These are phyloP conservation scores for Drosophila parthenogenetica DNA, from an alignment of 2,888 invertebrate species.

Conservation along the genomic window DNA sequence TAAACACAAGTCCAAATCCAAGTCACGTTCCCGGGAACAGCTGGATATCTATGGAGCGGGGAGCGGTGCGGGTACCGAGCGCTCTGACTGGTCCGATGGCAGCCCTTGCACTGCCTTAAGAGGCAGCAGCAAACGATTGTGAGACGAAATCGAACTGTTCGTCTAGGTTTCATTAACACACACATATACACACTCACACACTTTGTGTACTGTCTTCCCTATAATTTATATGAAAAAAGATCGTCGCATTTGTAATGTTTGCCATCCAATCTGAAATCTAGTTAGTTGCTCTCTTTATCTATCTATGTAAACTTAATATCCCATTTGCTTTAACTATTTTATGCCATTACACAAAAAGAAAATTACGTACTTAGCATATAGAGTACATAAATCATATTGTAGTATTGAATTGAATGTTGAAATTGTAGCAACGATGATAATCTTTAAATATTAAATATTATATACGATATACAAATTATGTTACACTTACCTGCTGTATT, in stretches of 20 bases:
- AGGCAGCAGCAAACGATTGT: conserved; percentile 80
- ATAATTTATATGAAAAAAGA: conserved; percentile 44
- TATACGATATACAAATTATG: conserved; percentile 63
- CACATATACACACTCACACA: conserved; percentile 7
- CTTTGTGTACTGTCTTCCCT: conserved; percentile 45
- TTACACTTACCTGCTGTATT: conserved; percentile 75
- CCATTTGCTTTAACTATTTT: conserved; percentile 66
- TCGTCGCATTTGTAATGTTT: conserved; percentile 65
- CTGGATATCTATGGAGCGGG: conserved; percentile 72
- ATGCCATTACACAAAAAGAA: conserved; percentile 37
- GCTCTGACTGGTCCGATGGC: conserved; percentile 81
- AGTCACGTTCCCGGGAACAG: conserved; percentile 69
- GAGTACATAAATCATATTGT: conserved; percentile 59
- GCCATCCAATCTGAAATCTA: conserved; percentile 60
- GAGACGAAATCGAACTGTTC: conserved; percentile 85
- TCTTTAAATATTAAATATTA: conserved; percentile 46
- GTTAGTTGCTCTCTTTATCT: conserved; percentile 21
- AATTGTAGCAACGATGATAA: conserved; percentile 68
- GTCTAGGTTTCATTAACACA: conserved; percentile 73
- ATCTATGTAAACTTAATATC: conserved; percentile 3
- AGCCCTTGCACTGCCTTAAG: conserved; percentile 56
- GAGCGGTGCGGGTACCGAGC: conserved; percentile 73
- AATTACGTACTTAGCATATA: conserved; percentile 10
- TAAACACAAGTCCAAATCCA: conserved; percentile 64
- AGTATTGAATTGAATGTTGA: conserved; percentile 74